These are phyloP conservation scores for Cynocephalus volans DNA, from an alignment of 2,113 vertebrate species.

Conservation along the genomic window DNA sequence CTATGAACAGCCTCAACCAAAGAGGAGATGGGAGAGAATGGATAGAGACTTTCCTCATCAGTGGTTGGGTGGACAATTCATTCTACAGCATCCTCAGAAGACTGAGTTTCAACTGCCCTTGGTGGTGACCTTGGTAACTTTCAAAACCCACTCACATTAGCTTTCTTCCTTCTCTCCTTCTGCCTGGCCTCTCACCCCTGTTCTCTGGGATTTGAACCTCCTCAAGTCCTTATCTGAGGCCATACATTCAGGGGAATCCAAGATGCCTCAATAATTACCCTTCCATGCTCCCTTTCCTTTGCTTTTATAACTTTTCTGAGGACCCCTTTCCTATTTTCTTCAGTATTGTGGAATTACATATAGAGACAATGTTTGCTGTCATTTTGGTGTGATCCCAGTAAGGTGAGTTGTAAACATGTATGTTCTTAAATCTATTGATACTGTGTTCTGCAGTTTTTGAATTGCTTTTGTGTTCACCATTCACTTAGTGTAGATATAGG, in stretches of 20 bases:
- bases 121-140: background rate
- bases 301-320: background rate
- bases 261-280: background rate
- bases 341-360: background rate
- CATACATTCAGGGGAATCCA: background rate
- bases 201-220: background rate
- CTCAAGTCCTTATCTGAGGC: background rate
- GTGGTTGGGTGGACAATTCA: background rate
- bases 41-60: background rate
- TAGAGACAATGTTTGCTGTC: background rate
- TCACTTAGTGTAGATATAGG: background rate
- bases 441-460: conserved; percentile 38
- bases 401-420: background rate
- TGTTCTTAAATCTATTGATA: background rate
- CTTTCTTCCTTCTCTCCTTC: background rate
- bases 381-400: background rate
- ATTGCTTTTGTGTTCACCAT: background rate
- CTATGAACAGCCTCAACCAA: background rate
- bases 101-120: background rate
- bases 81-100: background rate
- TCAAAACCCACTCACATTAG: background rate
- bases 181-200: background rate
- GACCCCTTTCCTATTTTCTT: background rate
- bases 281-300: background rate
- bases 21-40: background rate